These are phyloP conservation scores for Cebus imitator DNA, from an alignment of 2,113 vertebrate genomes.

Conservation along the genomic window DNA sequence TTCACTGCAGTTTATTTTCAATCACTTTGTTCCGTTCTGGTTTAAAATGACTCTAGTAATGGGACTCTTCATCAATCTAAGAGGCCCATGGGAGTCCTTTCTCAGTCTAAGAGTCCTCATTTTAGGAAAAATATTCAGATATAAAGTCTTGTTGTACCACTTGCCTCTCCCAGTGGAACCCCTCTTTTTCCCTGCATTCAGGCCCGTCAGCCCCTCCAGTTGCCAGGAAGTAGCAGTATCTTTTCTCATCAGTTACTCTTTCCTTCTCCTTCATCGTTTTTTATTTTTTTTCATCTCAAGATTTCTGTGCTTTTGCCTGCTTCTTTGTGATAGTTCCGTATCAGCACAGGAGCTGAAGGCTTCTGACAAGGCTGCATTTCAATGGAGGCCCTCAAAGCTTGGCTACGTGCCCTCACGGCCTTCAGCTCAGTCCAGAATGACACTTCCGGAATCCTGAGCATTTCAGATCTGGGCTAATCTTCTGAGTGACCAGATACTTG, in stretches of 20 bases:
- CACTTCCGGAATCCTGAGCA: not conserved
- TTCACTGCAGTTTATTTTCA: constrained; percentile 18
- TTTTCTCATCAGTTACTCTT: constrained; percentile 23
- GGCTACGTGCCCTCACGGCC: not conserved
- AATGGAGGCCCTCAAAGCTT: not conserved
- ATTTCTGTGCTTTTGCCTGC: not conserved
- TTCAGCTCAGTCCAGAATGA: not conserved
- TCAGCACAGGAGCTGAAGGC: constrained; percentile 44
- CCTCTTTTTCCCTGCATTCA: not conserved
- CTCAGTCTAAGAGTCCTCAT: constrained; percentile 39
- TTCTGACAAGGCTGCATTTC: constrained; percentile 39
- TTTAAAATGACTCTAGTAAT: constrained; percentile 52
- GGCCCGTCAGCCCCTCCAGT: not conserved
- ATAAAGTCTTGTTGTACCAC: constrained; percentile 42
- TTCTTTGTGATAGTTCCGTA: not conserved
- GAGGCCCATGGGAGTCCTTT: constrained; percentile 40
- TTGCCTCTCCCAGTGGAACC: not conserved
- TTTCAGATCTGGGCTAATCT: not conserved
- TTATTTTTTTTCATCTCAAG: not conserved
- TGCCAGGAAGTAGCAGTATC: not conserved
- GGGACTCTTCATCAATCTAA: constrained; percentile 60
- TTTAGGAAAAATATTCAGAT: constrained; percentile 54
- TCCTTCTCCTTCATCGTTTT: not conserved
- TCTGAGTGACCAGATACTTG: not conserved
- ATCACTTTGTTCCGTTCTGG: constrained; percentile 39